These are phyloP conservation scores for Typhlichthys eigenmanni DNA, from an alignment of 2,797 vertebrate genomes.

Conservation along the genomic window DNA sequence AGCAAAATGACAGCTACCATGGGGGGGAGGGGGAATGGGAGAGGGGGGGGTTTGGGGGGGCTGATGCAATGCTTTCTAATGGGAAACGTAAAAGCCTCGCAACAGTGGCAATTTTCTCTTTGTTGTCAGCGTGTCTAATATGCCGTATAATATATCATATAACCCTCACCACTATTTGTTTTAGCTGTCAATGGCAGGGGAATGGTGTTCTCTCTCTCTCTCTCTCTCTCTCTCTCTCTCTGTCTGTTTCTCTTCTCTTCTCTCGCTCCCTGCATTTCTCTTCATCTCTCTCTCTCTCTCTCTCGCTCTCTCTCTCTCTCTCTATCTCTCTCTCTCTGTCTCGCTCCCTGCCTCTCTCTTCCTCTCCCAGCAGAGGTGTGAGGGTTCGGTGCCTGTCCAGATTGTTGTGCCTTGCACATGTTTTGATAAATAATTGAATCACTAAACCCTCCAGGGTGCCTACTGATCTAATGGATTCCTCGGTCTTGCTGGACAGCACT, in stretches of 20 bases:
- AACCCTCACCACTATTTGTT: not conserved
- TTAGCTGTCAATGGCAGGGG: no score
- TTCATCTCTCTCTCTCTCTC: not conserved
- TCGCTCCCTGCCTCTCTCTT: not conserved
- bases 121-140: conserved; percentile 2
- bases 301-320: not conserved
- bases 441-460: conserved; percentile 14
- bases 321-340: conserved; percentile 11
- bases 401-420: conserved; percentile 57
- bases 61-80: not conserved
- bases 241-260: not conserved
- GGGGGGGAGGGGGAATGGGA: no score
- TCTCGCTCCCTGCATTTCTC: not conserved
- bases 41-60: not conserved
- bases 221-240: no score
- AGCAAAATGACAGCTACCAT: not conserved
- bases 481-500: conserved; percentile 1
- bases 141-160: not conserved
- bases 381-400: conserved; percentile 37
- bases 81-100: not conserved
- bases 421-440: conserved; percentile 71
- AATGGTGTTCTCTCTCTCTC: no score
- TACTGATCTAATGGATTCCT: conserved; percentile 35
- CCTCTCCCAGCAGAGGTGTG: conserved; percentile 18
- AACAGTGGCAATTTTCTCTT: conserved; percentile 3